A percentile compares a stretch with the other conserved stretches of the same genome.
phyloP scores from a whole-genome alignment of 2,113 vertebrate species.

The Sinosuthora webbiana region DNA sequence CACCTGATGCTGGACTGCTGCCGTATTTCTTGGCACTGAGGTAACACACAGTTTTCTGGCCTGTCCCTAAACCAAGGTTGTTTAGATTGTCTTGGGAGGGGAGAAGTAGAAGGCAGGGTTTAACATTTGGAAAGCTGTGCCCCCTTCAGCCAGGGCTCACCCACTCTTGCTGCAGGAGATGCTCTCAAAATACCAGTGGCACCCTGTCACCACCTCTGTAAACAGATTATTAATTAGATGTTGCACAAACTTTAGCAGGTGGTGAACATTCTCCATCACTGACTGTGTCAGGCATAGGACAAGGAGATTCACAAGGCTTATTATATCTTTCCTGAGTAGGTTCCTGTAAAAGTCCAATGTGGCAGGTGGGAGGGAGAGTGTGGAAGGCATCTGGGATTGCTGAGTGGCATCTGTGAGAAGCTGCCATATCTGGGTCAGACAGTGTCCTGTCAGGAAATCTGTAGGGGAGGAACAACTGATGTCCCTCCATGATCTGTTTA shows the following conservation, averaged over 20 bases:
- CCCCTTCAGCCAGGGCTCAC: not conserved
- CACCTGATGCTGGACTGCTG: not conserved
- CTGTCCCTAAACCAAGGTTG: not conserved
- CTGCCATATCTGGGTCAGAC: not conserved
- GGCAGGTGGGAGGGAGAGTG: not conserved
- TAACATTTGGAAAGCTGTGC: not conserved
- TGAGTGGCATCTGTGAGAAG: not conserved
- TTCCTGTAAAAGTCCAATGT: accelerated
- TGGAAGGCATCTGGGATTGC: not conserved
- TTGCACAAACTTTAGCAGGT: not conserved
- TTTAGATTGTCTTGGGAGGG: not conserved
- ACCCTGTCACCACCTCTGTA: not conserved
- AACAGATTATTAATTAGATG: not conserved
- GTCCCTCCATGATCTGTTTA: not conserved
- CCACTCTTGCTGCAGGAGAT: not conserved
- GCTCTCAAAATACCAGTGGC: not conserved
- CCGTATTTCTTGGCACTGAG: not conserved
- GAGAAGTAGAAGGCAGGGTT: not conserved
- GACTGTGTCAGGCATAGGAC: not conserved
- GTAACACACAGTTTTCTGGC: not conserved
- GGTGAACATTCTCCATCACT: not conserved
- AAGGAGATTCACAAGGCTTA: not conserved
- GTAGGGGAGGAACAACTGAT: not conserved
- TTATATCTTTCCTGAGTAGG: accelerated
- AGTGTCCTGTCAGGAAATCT: not conserved